These are phyloP conservation scores for Choloepus didactylus DNA, from an alignment of 2,797 vertebrate genomes.

Conservation along the genomic window DNA sequence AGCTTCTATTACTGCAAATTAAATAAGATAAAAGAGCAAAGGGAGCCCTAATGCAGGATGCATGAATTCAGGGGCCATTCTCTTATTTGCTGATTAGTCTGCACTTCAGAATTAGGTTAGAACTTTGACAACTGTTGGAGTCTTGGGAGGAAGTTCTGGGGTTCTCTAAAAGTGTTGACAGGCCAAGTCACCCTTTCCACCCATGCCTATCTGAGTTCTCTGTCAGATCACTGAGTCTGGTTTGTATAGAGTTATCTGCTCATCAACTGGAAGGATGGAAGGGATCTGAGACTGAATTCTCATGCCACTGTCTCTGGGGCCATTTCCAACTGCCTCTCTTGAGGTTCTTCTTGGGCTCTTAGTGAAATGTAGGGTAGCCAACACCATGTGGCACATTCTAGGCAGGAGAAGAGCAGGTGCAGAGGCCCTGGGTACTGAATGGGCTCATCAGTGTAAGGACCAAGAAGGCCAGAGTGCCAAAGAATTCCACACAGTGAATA, in stretches of 20 bases:
- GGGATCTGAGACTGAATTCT: neutral
- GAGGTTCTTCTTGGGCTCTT: neutral
- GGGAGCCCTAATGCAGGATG: neutral
- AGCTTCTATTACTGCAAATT: constrained; percentile 68
- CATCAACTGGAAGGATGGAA: neutral
- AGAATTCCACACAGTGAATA: neutral
- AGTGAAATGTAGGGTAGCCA: neutral
- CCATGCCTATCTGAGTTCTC: no score
- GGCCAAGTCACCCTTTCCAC: neutral
- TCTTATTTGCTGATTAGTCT: neutral
- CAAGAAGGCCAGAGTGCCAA: neutral
- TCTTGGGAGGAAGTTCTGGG: neutral
- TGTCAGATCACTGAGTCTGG: neutral
- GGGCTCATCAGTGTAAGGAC: neutral
- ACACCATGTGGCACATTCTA: neutral
- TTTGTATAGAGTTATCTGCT: neutral
- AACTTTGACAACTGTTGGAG: neutral
- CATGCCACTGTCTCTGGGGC: neutral
- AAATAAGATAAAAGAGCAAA: constrained; percentile 72
- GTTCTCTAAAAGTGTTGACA: neutral
- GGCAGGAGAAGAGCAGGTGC: neutral
- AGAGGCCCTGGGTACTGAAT: neutral
- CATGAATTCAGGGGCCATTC: neutral
- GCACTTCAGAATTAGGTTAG: neutral
- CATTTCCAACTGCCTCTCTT: neutral